These are phyloP conservation scores for Zelleria hepariella DNA, from an alignment of 2,888 invertebrate genomes.

Conservation along the genomic window DNA sequence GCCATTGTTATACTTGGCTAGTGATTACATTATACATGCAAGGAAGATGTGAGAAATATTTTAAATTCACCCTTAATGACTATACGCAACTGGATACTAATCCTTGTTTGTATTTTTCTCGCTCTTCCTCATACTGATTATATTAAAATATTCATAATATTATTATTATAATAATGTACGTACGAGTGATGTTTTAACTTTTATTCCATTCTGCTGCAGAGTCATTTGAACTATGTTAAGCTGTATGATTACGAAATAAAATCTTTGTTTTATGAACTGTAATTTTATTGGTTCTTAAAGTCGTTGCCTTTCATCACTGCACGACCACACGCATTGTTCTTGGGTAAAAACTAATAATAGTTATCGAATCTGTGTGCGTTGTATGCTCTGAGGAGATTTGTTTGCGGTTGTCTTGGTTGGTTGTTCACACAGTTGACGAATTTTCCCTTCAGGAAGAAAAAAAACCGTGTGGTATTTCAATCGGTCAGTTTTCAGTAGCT, in stretches of 20 bases:
- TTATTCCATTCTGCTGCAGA: constrained; percentile 54
- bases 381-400: background rate
- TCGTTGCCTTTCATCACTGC: background rate
- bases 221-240: constrained; percentile 30
- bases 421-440: background rate
- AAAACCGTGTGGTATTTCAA: constrained; percentile 38
- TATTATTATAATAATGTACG: constrained; percentile 10
- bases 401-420: background rate
- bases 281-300: background rate
- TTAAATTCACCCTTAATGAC: background rate
- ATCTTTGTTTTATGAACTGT: background rate
- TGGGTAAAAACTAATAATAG: background rate
- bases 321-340: background rate
- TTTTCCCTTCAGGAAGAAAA: constrained; percentile 24
- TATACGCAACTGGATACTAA: too few species aligned
- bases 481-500: constrained; percentile 36
- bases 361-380: background rate
- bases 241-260: background rate
- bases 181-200: constrained; percentile 20
- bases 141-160: too few species aligned
- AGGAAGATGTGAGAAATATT: background rate
- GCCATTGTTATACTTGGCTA: too few species aligned
- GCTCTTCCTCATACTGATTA: too few species aligned
- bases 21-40: too few species aligned
- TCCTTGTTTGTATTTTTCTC: too few species aligned